These are phyloP conservation scores for Ctenodactylus gundi DNA, from an alignment of 2,113 vertebrate species.

Conservation along the genomic window DNA sequence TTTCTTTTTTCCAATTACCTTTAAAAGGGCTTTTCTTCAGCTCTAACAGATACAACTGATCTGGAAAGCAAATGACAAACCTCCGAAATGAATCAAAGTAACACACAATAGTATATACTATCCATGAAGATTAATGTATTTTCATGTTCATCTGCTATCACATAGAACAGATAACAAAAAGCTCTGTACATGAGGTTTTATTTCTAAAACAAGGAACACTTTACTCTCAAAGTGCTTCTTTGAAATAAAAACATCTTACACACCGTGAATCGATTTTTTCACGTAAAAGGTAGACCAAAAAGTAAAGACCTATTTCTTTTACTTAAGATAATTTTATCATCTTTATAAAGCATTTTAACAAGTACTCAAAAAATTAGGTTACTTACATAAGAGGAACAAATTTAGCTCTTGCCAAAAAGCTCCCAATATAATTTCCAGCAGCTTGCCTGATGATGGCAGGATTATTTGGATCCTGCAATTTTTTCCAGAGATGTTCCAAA, in stretches of 20 bases:
- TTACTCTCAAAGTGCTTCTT: not conserved
- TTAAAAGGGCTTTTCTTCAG: constrained; percentile 41
- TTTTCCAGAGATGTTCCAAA: constrained; percentile 97
- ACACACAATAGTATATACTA: not conserved
- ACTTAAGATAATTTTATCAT: constrained; percentile 29
- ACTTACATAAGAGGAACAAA: constrained; percentile 95
- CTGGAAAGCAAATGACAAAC: constrained; percentile 34
- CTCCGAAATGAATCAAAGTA: constrained; percentile 47
- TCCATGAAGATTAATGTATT: not conserved
- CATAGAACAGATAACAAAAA: constrained; percentile 2
- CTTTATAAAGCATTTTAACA: constrained; percentile 57
- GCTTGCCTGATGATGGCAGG: constrained; percentile 93
- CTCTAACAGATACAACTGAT: constrained; percentile 48
- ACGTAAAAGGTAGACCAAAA: constrained; percentile 24
- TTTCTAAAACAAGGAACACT: not conserved
- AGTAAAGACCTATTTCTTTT: constrained; percentile 17
- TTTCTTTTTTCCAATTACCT: not conserved
- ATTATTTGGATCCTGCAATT: constrained; percentile 91
- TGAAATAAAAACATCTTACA: constrained; percentile 16
- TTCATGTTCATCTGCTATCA: not conserved
- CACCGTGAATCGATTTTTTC: not conserved
- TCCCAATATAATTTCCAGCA: constrained; percentile 93
- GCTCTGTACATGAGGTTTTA: not conserved
- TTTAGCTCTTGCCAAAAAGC: constrained; percentile 95
- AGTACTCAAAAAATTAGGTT: constrained; percentile 54